Conservation (phyloP, 2,888 invertebrate species). For the Heteromyza rotundicornis region DNA sequence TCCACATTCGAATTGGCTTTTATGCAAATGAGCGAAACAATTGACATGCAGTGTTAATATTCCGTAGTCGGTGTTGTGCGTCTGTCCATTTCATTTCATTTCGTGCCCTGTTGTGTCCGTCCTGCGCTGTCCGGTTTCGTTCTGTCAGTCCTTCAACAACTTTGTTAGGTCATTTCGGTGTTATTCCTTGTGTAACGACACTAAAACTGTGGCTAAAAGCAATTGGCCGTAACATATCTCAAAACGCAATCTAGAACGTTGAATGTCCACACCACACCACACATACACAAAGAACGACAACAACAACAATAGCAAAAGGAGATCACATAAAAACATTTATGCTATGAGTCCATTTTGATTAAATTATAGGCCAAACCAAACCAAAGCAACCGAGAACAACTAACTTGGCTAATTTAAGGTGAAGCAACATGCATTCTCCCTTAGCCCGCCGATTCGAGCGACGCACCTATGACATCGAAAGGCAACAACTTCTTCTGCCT, state of each 20-base stretch:
- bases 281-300: no score
- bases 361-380: slow-evolving; percentile 42
- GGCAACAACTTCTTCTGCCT: no score
- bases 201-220: slow-evolving; percentile 22
- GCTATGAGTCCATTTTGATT: slow-evolving; percentile 33
- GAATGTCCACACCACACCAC: background rate
- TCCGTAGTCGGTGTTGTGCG: background rate
- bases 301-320: no score
- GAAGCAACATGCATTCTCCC: no score
- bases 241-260: slow-evolving; percentile 12
- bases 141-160: background rate
- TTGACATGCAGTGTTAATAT: slow-evolving; percentile 27
- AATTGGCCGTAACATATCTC: slow-evolving; percentile 20
- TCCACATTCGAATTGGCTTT: slow-evolving; percentile 20
- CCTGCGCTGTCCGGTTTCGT: background rate
- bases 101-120: no score
- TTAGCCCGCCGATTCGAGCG: no score
- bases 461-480: no score
- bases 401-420: slow-evolving; percentile 39
- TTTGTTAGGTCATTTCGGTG: background rate
- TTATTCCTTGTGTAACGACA: background rate
- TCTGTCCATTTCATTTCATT: no score
- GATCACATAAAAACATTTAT: background rate
- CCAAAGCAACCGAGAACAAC: slow-evolving; percentile 2
- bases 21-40: slow-evolving; percentile 23